Percentiles rank a stretch among this genome's conserved stretches.
Evolutionary conservation across 35 echinoderm and acorn worm species (phyloP).

Genomic region (Holothuria glaberrima): DNA sequence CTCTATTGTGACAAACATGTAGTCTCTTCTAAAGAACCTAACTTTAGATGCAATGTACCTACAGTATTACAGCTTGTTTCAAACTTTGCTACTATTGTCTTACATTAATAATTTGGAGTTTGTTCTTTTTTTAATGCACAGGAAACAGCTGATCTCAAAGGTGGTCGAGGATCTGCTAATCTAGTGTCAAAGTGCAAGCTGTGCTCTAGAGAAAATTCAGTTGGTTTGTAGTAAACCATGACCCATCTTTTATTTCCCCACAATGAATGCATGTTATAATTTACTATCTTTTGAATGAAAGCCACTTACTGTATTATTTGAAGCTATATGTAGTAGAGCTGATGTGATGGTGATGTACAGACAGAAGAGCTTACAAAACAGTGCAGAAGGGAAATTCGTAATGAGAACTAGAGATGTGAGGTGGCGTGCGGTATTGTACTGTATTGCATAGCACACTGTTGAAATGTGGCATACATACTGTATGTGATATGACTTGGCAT

Average conservation of each 20-base stretch:
- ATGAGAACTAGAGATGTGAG: no score
- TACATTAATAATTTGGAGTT: constrained; percentile 29
- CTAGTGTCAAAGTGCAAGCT: constrained; percentile 95
- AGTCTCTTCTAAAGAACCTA: not conserved
- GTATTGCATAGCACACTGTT: no score
- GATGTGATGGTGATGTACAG: no score
- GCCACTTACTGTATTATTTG: no score
- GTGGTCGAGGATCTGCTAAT: constrained; percentile 85
- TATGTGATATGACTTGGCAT: no score
- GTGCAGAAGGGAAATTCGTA: no score
- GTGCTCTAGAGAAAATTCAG: constrained; percentile 89
- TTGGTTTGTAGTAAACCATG: constrained; percentile 57
- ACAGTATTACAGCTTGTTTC: constrained; percentile 36
- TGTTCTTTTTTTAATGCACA: constrained; percentile 19
- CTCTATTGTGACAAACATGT: not conserved
- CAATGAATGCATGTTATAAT: no score
- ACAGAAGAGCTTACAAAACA: no score
- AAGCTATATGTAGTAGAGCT: no score
- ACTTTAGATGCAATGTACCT: constrained; percentile 44
- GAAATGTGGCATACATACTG: no score
- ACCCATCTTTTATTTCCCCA: not conserved
- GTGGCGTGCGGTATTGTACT: no score
- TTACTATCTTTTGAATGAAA: no score
- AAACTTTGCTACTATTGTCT: constrained; percentile 54
- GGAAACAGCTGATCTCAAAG: constrained; percentile 87